Percentiles rank a stretch among this genome's conserved stretches.
phyloP scores from a whole-genome alignment of 2,113 vertebrate genomes.

The Hoplias malabaricus region DNA sequence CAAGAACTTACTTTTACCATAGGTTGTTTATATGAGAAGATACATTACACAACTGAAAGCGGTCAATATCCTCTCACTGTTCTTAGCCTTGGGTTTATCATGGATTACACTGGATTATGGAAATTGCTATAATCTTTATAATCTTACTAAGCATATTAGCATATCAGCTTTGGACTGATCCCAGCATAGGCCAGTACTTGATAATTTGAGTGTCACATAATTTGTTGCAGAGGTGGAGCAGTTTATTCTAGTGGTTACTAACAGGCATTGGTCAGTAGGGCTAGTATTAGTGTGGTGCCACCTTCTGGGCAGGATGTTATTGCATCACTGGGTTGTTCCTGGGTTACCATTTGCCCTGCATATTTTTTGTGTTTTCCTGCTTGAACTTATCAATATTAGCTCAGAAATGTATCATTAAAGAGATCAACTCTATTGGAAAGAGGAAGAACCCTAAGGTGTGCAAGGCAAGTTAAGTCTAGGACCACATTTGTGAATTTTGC shows the following conservation, averaged over 20 bases:
- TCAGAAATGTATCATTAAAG: no score
- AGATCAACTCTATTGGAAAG: no score
- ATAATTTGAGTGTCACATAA: no score
- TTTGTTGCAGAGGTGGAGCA: no score
- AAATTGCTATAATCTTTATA: conserved; percentile 16
- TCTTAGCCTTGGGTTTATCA: neutral
- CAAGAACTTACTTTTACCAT: neutral
- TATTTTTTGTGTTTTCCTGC: no score
- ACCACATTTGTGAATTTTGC: no score
- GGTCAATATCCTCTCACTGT: neutral
- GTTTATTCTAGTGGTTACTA: neutral
- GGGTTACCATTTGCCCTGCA: no score
- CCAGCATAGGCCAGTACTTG: neutral
- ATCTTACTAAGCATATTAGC: conserved; percentile 19
- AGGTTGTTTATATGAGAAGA: neutral
- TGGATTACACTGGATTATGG: conserved; percentile 7
- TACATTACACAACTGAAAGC: neutral
- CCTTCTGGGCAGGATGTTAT: conserved; percentile 40
- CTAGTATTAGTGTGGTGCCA: conserved; percentile 26
- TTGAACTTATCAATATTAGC: no score
- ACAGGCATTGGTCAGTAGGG: neutral
- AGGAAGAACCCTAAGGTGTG: no score
- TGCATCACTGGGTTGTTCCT: neutral
- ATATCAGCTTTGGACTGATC: neutral
- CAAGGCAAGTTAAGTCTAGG: no score